Evolutionary conservation across 1,140 invertebrate species (phyloP).

Genomic region (Conus ventricosus): DNA sequence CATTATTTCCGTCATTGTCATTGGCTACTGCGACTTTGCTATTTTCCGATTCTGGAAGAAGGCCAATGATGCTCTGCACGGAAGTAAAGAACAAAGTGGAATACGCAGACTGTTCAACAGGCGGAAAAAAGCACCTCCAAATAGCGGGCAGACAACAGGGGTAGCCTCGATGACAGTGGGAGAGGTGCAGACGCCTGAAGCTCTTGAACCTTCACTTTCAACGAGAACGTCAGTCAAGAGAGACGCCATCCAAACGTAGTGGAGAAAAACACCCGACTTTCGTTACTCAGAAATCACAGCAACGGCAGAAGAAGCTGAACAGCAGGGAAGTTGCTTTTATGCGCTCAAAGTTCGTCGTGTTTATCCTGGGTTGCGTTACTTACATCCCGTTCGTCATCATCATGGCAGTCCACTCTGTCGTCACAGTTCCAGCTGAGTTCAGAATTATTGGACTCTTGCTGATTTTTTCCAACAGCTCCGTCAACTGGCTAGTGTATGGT

Average conservation of each 20-base stretch:
- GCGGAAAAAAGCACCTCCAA: no score
- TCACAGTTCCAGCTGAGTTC: not conserved
- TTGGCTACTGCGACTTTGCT: not conserved
- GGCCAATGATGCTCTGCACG: not conserved
- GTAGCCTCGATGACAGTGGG: no score
- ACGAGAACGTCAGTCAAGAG: not conserved
- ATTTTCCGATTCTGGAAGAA: conserved; percentile 2
- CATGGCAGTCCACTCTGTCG: not conserved
- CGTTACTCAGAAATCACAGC: not conserved
- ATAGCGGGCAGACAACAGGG: no score
- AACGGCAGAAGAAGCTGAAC: no score
- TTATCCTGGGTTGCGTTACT: not conserved
- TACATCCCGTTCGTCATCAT: not conserved
- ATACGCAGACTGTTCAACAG: no score
- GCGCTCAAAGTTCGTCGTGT: not conserved
- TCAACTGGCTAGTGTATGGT: conserved; percentile 2
- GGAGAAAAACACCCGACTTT: not conserved
- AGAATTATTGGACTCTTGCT: not conserved
- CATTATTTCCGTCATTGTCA: not conserved
- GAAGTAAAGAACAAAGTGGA: not conserved
- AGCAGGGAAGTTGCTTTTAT: not conserved
- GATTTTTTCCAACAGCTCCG: conserved; percentile 1
- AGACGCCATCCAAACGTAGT: not conserved
- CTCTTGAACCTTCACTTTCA: not conserved
- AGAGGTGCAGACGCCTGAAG: not conserved